Evolutionary conservation across 2,888 invertebrate genomes (phyloP).

Genomic region (Hypselothyrea guttata): DNA sequence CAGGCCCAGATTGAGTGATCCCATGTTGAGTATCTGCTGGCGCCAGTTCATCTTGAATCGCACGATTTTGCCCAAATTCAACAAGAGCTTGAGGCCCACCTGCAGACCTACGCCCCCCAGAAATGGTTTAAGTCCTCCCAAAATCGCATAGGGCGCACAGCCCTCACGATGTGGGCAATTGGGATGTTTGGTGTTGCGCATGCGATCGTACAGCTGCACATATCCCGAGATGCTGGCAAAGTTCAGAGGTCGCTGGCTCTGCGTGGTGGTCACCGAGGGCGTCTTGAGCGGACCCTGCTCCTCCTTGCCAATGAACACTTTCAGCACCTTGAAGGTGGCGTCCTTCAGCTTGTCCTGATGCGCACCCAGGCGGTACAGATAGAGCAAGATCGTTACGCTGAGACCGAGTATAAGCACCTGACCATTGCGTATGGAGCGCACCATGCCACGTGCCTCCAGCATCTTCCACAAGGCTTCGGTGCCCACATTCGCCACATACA

Average conservation of each 20-base stretch:
- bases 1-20: conserved; percentile 85
- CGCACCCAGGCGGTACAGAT: conserved; percentile 84
- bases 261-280: conserved; percentile 11
- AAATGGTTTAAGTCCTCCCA: conserved; percentile 84
- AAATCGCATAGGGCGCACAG: conserved; percentile 84
- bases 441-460: conserved; percentile 85
- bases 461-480: conserved; percentile 89
- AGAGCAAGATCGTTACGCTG: conserved; percentile 84
- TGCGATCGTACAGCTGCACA: conserved; percentile 62
- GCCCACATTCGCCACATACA: conserved; percentile 92
- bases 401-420: conserved; percentile 86
- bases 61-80: conserved; percentile 84
- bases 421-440: conserved; percentile 85
- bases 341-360: conserved; percentile 82
- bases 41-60: conserved; percentile 83
- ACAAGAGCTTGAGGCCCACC: conserved; percentile 84
- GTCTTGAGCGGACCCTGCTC: conserved; percentile 82
- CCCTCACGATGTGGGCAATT: conserved; percentile 86
- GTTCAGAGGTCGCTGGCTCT: conserved; percentile 25
- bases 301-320: conserved; percentile 85
- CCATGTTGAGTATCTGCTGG: conserved; percentile 83
- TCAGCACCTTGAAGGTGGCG: conserved; percentile 84
- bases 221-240: conserved; percentile 47
- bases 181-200: conserved; percentile 76
- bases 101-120: conserved; percentile 85